phyloP scores from a whole-genome alignment of 1,140 invertebrate genomes.

The Drosophila arizonae region DNA sequence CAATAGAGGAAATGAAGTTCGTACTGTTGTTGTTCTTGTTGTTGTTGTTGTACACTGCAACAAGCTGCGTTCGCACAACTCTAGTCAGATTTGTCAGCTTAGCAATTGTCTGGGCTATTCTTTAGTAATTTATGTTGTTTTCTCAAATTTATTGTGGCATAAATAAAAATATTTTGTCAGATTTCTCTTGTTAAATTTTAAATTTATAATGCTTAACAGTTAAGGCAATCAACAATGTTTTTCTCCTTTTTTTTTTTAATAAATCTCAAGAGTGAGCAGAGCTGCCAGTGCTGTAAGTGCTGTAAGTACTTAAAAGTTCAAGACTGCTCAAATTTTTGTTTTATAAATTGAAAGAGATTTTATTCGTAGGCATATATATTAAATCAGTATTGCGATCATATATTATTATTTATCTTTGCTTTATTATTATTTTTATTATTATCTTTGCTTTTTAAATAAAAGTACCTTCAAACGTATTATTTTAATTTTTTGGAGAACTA shows the following conservation, averaged over 20 bases:
- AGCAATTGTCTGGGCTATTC: constrained; percentile 4
- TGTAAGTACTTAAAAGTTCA: too few relatives aligned
- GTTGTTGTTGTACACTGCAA: constrained; percentile 33
- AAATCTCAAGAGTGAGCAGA: background rate
- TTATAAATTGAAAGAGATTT: too few relatives aligned
- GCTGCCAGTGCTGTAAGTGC: too few relatives aligned
- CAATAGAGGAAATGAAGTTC: constrained; percentile 69
- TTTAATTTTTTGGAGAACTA: too few relatives aligned
- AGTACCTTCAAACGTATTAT: too few relatives aligned
- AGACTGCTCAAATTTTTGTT: too few relatives aligned
- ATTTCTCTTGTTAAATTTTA: background rate
- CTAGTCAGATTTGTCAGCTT: constrained; percentile 6
- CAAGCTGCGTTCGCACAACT: constrained; percentile 3
- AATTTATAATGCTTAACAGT: background rate
- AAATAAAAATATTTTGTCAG: background rate
- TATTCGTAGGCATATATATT: too few relatives aligned
- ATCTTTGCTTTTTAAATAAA: too few relatives aligned
- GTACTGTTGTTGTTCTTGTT: constrained; percentile 28
- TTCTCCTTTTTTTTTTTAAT: background rate
- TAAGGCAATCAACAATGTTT: background rate
- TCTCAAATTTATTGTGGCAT: background rate
- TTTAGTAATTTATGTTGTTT: constrained; percentile 2
- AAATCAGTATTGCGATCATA: too few relatives aligned
- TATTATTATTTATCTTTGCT: too few relatives aligned
- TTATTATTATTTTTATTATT: too few relatives aligned